A percentile compares a stretch with the other conserved stretches of the same genome.
phyloP scores from a whole-genome alignment of 2,888 invertebrate genomes.

The Nemapogon koenigi region DNA sequence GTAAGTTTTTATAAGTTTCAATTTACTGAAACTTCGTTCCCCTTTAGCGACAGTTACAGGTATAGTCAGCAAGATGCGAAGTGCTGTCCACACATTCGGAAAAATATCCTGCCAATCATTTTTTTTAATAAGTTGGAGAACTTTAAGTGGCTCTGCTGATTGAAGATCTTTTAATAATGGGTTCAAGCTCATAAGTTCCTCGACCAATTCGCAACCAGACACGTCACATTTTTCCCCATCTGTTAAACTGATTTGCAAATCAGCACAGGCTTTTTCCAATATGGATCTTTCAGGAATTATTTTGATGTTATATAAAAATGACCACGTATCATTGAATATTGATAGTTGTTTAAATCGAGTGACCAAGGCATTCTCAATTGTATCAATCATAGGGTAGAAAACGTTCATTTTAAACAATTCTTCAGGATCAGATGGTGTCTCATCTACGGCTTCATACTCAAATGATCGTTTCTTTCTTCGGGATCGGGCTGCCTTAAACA shows the following conservation, averaged over 20 bases:
- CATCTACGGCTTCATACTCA: slow-evolving; percentile 8
- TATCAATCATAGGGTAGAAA: slow-evolving; percentile 13
- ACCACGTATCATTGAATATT: background rate
- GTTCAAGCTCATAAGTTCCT: slow-evolving; percentile 15
- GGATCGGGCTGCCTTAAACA: slow-evolving; percentile 13
- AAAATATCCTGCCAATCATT: slow-evolving; percentile 16
- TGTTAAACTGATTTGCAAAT: slow-evolving; percentile 15
- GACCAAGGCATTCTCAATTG: slow-evolving; percentile 12
- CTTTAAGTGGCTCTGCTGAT: slow-evolving; percentile 16
- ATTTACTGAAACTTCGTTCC: slow-evolving; percentile 13
- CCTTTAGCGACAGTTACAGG: slow-evolving; percentile 14
- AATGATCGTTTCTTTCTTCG: slow-evolving; percentile 14
- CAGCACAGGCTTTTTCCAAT: slow-evolving; percentile 14
- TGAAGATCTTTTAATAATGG: slow-evolving; percentile 14
- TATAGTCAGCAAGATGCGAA: slow-evolving; percentile 13
- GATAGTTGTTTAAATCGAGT: background rate
- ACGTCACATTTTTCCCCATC: slow-evolving; percentile 15
- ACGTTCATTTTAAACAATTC: slow-evolving; percentile 12
- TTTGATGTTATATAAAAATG: slow-evolving; percentile 5
- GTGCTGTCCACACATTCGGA: slow-evolving; percentile 12
- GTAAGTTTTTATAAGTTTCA: slow-evolving; percentile 13
- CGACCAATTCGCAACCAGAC: slow-evolving; percentile 13
- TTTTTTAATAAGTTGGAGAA: slow-evolving; percentile 14
- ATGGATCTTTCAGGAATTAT: slow-evolving; percentile 4
- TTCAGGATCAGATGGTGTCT: slow-evolving; percentile 11